Base-by-base conservation (phyloP, 2,797 vertebrate genomes). In the Rhabdomys pumilio region DNA sequence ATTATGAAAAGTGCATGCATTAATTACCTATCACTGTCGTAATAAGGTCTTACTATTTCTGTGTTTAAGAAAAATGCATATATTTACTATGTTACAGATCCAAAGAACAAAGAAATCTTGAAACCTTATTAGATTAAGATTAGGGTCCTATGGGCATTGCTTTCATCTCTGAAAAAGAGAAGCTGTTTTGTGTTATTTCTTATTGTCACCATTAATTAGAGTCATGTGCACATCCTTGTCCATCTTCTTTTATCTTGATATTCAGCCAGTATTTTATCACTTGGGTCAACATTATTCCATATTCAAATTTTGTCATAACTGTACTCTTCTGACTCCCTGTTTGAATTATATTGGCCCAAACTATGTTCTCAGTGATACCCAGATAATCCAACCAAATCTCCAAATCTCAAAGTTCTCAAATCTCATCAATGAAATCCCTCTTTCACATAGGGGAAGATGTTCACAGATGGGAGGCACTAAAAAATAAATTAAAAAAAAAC, bases 191-290 rank as follows among this genome's bases (percentile, higher is more conserved):
- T 65, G 34, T 4, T 83, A 31, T 31, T 83, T 17, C 44, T 17
- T 63, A 63, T 38, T 72, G 55, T 57, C 13, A 26, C n/a, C 63
- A 26, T 6, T 11, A 34, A 11, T 22, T 55, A 53, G 7, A 53
- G 0, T 8, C 17, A 0, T 24, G 2, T 72, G 22, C 8, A 26
- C 0, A 29, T 4, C 44, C 31, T 14, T 50, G 44, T 67, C 31
- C 10, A 31, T 85, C 5, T 31, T n/a, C 83, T 3, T 69, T 9
- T 1, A 31, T 11, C 24, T 63, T 17, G 1, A 29, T 57, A 20
- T 19, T 41, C 17, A 57, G 24, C 14, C 22, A 34, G 3, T 3
- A 9, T 41, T 41, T 13, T 59, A n/a, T 2, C 8, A 41, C 19
- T 11, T 38, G 0, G 11, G 12, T 53, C 34, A 83, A 4, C 2